A percentile compares a stretch with the other conserved stretches of the same genome.
Conservation (phyloP, 37 sponge, comb jelly and placozoan genomes). For the Bolinopsis microptera region DNA sequence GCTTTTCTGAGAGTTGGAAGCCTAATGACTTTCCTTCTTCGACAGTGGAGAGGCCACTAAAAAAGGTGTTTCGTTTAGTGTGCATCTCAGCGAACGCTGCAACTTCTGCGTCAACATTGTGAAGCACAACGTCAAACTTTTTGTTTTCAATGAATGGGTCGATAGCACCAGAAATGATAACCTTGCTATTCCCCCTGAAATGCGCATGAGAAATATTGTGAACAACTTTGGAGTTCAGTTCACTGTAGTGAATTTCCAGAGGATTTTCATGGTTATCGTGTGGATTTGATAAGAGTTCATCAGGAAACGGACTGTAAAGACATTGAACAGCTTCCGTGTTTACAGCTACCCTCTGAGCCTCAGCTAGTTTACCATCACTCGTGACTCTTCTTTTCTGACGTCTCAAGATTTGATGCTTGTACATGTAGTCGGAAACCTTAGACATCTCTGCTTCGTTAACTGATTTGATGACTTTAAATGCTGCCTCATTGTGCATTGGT, state of each 20-base stretch:
- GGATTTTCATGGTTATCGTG: neutral
- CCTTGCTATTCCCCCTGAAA: neutral
- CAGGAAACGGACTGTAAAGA: constrained; percentile 11
- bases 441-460: neutral
- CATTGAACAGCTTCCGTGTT: neutral
- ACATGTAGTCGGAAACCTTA: constrained; percentile 15
- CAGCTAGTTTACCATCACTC: neutral
- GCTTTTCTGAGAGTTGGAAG: constrained; percentile 41
- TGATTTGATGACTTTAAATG: neutral
- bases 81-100: neutral
- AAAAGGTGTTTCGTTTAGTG: constrained; percentile 57
- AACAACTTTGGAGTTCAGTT: neutral
- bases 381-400: neutral
- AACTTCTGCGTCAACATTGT: neutral
- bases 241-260: neutral
- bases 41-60: constrained; percentile 30
- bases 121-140: neutral
- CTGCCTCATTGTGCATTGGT: neutral
- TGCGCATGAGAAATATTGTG: neutral
- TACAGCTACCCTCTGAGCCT: neutral
- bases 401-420: neutral
- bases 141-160: constrained; percentile 58
- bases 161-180: constrained; percentile 52
- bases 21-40: neutral
- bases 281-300: constrained; percentile 1